Conservation (phyloP, 2,888 invertebrate genomes). For the Polyommatus icarus region DNA sequence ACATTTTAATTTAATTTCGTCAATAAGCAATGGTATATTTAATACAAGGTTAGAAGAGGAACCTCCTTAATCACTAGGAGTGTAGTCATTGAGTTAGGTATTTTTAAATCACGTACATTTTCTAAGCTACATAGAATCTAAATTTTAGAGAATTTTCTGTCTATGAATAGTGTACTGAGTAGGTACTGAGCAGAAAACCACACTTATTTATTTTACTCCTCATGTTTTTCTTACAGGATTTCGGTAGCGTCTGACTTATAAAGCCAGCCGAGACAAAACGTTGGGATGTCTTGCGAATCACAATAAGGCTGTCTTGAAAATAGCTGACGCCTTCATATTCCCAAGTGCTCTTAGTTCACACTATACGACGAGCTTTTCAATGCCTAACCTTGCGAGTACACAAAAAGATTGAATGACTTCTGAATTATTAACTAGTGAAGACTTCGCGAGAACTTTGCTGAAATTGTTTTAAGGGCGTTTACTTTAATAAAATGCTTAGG, state of each 20-base stretch:
- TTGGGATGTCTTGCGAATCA: constrained; percentile 22
- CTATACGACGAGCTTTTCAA: constrained; percentile 11
- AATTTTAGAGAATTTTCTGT: not conserved
- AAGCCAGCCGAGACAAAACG: not conserved
- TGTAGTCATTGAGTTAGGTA: not conserved
- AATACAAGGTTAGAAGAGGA: too few relatives aligned
- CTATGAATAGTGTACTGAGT: not conserved
- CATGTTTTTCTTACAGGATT: constrained; percentile 11
- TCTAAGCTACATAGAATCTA: not conserved
- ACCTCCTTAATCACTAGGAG: too few relatives aligned
- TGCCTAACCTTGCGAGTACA: constrained; percentile 6
- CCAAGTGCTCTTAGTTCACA: constrained; percentile 17
- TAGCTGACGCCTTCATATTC: constrained; percentile 19
- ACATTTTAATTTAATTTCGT: too few relatives aligned
- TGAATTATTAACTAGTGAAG: not conserved
- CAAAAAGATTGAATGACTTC: not conserved
- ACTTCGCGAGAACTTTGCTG: not conserved
- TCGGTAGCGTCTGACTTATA: not conserved
- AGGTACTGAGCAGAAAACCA: not conserved
- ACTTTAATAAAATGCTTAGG: not conserved
- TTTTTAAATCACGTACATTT: not conserved
- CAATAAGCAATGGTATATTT: too few relatives aligned
- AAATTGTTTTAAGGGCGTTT: not conserved
- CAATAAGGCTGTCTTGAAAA: constrained; percentile 18
- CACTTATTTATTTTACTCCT: not conserved